Evolutionary conservation across 2,113 vertebrate genomes (phyloP), one percentile per base, ranked within the genome.

Genomic region (Loxodonta africana): DNA sequence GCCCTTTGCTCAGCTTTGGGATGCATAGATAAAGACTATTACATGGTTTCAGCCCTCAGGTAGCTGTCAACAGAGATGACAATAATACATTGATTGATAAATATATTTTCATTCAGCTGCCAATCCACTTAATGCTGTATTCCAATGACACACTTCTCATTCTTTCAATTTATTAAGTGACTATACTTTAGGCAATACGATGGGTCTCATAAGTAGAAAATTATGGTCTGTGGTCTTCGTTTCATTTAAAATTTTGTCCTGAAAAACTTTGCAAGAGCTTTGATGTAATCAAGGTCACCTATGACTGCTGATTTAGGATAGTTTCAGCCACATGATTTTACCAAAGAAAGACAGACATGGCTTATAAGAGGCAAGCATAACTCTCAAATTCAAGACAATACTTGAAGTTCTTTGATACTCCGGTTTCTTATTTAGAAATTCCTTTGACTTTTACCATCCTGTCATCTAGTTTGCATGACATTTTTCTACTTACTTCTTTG

Each of bases 171-270:
- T 94, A 60, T 80, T 86, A 44, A 94, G 33, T 69, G 30, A 11
- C 3, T 60, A 0, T 30, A 63, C 60, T 0, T 41, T 80, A 88
- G 65, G 26, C 9, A 80, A 67, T 69, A 57, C 18, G 6, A 17
- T 46, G 88, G 57, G 15, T 67, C 41, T 76, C 71, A 6, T 67
- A 51, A 80, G 81, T 84, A 62, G 26, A 77, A 67, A 53, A 60
- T 3, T 3, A 63, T 18, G 7, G 5, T 44, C 2, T 83, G 23
- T 83, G 51, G 28, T 77, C 33, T 51, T 83, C 69, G 80, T 67
- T 96, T 89, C n/a, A 65, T 73, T 6, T 87, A 74, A 46, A 96
- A 28, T 87, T 84, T 80, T 92, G 67, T 84, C 65, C 41, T 67
- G 12, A 71, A 69, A 88, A 33, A 69, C 46, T 86, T 82, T 18